Conservation (phyloP, 2,888 invertebrate genomes). For the Zeuzera pyrina region DNA sequence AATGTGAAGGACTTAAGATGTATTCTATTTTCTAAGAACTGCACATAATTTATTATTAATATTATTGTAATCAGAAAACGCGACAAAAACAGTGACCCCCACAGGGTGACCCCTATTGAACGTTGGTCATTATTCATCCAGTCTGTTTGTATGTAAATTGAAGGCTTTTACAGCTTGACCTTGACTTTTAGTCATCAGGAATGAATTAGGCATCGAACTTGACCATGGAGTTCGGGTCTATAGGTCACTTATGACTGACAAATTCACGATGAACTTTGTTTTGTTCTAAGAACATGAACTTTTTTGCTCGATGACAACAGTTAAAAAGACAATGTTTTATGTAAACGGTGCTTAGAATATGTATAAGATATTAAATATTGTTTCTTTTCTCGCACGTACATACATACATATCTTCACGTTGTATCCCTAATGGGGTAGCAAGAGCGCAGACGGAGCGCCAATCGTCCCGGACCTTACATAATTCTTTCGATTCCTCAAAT, state of each 20-base stretch:
- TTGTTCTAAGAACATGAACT: not conserved
- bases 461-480: too few species aligned
- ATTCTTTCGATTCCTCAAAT: too few species aligned
- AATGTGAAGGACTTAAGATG: too few species aligned
- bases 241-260: conserved; percentile 50
- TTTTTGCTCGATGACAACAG: not conserved
- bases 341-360: too few species aligned
- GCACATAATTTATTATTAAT: too few species aligned
- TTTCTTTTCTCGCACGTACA: too few species aligned
- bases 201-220: conserved; percentile 62
- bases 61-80: conserved; percentile 14
- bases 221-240: conserved; percentile 50
- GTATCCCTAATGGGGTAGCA: too few species aligned
- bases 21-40: too few species aligned
- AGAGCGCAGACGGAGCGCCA: too few species aligned
- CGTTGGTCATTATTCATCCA: conserved; percentile 48
- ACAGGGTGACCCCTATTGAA: conserved; percentile 33
- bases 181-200: conserved; percentile 47
- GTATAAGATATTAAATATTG: too few species aligned
- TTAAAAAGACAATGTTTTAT: not conserved
- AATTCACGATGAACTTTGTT: conserved; percentile 19
- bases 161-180: conserved; percentile 27
- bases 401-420: too few species aligned
- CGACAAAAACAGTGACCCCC: conserved; percentile 49
- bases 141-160: conserved; percentile 59